Evolutionary conservation across 2,113 vertebrate genomes (phyloP), one percentile per base, ranked within the genome.

Genomic region (Morone saxatilis): DNA sequence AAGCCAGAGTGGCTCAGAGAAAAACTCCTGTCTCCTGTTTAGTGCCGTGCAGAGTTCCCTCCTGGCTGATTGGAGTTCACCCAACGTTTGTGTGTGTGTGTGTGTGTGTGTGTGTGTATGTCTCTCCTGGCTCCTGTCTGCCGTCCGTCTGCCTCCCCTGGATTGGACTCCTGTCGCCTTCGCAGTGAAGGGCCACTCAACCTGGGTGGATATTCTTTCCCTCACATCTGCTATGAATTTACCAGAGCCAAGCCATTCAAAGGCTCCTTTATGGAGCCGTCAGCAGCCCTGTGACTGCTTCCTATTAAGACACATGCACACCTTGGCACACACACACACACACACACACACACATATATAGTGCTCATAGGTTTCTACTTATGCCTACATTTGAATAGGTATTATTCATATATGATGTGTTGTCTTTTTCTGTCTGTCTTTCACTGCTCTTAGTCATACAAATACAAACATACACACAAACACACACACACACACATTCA

Each of bases 151-250:
- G 94, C 80, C 89, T 92, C 89, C 90, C 90, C 93, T 83, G 90
- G 85, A 90, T 89, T 81, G 92, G 88, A 89, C 91, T 94, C 88
- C 91, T 93, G 93, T 94, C 88, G 89, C 93, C 93, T 90, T 89
- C 53, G 20, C 91, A 86, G 89, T 69, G 78, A 90, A 94, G 87
- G 91, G 85, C 93, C 92, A 93, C 93, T 93, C 94, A 89, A 91
- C 94, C 94, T 93, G 92, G 91, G 89, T 87, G 94, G 93, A 95
- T 95, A 93, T 95, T 94, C 93, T 95, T 95, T 95, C 94, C 87
- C 88, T 84, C 92, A 95, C 94, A 95, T 95, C 95, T 96, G 94
- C 91, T 95, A 93, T 87, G 90, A 93, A 96, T 96, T 96, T 91
- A 90, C 78, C 88, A 80, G 88, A 91, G 91, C 87, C 89, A 89